Evolutionary conservation across 2,797 vertebrate genomes (phyloP).

Genomic region (Taenioides sp.): DNA sequence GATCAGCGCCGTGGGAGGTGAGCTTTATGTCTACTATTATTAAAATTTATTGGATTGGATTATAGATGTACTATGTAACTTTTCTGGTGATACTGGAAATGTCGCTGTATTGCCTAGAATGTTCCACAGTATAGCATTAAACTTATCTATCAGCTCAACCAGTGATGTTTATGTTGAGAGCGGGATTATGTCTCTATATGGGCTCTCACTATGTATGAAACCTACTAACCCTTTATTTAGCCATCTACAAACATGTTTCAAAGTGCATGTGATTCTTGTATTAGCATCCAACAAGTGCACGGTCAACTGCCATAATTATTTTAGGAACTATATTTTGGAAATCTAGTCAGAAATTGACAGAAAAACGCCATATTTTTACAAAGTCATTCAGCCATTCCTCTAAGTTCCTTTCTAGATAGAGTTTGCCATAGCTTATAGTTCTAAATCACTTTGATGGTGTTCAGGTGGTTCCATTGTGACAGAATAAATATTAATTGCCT

Average conservation of each 20-base stretch:
- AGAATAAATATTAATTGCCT: not conserved
- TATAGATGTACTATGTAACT: not conserved
- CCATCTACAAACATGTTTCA: no score
- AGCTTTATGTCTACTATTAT: slow-evolving; percentile 23
- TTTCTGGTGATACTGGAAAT: not conserved
- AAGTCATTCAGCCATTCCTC: not conserved
- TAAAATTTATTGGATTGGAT: not conserved
- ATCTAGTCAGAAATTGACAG: no score
- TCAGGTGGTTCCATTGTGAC: not conserved
- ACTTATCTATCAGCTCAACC: not conserved
- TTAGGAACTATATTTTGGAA: no score
- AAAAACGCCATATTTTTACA: not conserved
- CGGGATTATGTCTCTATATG: no score
- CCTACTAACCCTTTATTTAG: no score
- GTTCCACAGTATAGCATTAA: not conserved
- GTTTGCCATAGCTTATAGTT: not conserved
- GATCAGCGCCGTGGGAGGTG: slow-evolving; percentile 82
- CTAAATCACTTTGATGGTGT: not conserved
- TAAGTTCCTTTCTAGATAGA: not conserved
- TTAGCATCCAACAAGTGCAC: no score
- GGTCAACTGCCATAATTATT: no score
- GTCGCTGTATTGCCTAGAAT: no score
- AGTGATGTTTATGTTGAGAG: no score
- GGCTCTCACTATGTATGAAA: no score
- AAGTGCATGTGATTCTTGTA: no score